phyloP scores from a whole-genome alignment of 2,113 vertebrate genomes.

The Rhadina sibilatrix region DNA sequence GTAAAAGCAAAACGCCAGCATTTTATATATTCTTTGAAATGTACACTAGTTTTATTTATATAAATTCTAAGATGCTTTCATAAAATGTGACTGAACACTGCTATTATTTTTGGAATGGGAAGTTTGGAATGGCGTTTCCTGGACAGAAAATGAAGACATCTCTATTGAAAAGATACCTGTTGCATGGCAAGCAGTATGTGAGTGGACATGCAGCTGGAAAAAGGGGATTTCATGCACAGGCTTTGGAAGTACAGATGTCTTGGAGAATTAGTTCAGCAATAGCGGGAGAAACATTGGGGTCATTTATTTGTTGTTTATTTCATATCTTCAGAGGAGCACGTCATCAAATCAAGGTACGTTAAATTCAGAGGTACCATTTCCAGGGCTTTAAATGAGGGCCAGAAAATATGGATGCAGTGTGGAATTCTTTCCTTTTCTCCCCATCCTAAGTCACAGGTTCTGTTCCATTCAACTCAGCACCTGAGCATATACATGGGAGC shows the following conservation, averaged over 20 bases:
- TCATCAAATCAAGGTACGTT: background rate
- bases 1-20: background rate
- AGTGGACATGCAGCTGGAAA: background rate
- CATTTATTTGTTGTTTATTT: background rate
- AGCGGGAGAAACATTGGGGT: background rate
- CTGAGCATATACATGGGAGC: background rate
- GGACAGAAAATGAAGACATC: background rate
- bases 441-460: background rate
- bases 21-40: conserved; percentile 34
- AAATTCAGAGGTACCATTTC: background rate
- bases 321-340: background rate
- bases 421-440: background rate
- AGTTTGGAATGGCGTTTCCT: background rate
- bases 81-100: conserved; percentile 37
- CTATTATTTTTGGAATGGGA: conserved; percentile 39
- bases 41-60: conserved; percentile 41
- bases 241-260: background rate
- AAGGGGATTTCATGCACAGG: background rate
- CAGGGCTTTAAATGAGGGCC: background rate
- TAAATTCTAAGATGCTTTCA: conserved; percentile 39
- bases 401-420: background rate
- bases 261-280: background rate
- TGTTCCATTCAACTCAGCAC: background rate
- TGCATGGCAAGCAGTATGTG: background rate
- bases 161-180: background rate